Evolutionary conservation across 2,113 vertebrate genomes (phyloP).

Genomic region (Clarias gariepinus): DNA sequence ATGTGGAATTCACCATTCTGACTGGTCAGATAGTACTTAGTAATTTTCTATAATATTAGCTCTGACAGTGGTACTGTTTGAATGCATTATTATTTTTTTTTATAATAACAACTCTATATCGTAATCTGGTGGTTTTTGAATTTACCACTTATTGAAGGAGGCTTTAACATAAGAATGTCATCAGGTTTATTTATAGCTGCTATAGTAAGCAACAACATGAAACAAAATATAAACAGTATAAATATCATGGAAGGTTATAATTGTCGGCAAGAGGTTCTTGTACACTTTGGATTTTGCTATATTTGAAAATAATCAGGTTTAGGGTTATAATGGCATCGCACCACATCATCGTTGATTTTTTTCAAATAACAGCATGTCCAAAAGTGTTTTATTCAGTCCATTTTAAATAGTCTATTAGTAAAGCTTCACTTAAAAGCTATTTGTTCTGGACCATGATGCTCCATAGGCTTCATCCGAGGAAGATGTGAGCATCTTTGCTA

Average conservation of each 20-base stretch:
- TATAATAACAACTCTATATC: neutral
- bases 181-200: neutral
- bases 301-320: neutral
- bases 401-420: neutral
- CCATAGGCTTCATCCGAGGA: neutral
- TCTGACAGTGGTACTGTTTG: neutral
- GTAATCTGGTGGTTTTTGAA: neutral
- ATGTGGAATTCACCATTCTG: neutral
- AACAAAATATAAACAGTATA: no score
- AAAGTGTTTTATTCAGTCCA: neutral
- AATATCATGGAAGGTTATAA: neutral
- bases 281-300: neutral
- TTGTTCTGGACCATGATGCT: neutral
- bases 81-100: neutral
- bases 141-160: neutral
- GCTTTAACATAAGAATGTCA: neutral
- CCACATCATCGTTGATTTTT: neutral
- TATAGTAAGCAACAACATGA: neutral
- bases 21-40: neutral
- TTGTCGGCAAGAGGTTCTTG: no score
- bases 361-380: neutral
- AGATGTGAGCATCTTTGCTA: conserved; percentile 7
- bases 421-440: neutral
- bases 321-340: neutral
- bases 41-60: neutral